These are phyloP conservation scores for Erebia ligea DNA, from an alignment of 2,888 invertebrate genomes.

Conservation along the genomic window DNA sequence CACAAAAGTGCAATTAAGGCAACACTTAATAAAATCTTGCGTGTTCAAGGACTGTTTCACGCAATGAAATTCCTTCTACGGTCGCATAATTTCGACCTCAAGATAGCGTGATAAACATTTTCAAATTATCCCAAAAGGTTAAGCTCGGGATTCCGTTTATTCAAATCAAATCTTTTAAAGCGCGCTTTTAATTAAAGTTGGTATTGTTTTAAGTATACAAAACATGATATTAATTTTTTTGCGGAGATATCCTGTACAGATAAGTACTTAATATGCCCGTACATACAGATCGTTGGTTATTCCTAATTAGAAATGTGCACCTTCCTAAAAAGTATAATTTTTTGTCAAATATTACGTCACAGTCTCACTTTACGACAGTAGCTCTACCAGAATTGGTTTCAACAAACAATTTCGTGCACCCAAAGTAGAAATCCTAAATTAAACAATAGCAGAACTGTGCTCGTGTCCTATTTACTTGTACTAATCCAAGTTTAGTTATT, in stretches of 20 bases:
- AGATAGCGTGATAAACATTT: conserved; percentile 40
- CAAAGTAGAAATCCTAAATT: background rate
- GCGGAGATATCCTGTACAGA: background rate
- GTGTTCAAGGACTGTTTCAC: conserved; percentile 62
- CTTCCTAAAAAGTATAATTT: background rate
- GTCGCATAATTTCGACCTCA: conserved; percentile 37
- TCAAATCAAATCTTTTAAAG: conserved; percentile 9
- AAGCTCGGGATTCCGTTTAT: conserved; percentile 18
- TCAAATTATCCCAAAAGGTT: conserved; percentile 36
- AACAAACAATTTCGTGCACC: background rate
- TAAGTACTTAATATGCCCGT: background rate
- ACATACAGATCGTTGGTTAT: background rate
- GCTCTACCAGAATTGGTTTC: background rate
- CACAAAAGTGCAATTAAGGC: conserved; percentile 58
- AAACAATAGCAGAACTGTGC: background rate
- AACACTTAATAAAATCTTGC: conserved; percentile 66
- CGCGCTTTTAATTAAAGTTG: conserved; percentile 8
- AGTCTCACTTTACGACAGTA: background rate
- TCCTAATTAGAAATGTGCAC: background rate
- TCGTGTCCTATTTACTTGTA: conserved; percentile 6
- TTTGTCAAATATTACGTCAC: background rate
- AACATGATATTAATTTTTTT: background rate
- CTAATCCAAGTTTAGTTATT: conserved; percentile 2
- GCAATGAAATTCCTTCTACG: conserved; percentile 44
- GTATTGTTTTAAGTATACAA: conserved; percentile 6